Evolutionary conservation across 2,888 invertebrate genomes (phyloP).

Genomic region (Latrodectus elegans): DNA sequence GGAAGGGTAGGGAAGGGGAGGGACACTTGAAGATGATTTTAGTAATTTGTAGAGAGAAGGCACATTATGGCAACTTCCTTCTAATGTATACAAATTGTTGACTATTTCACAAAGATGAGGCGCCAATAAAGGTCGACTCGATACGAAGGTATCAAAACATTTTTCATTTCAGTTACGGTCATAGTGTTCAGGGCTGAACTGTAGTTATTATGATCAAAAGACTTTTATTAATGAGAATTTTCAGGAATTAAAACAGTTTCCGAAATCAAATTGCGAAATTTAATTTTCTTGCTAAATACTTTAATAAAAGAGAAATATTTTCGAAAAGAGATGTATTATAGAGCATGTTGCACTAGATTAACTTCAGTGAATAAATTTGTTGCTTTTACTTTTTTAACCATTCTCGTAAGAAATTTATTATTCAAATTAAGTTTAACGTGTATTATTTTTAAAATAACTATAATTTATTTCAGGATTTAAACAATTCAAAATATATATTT

Average conservation of each 20-base stretch:
- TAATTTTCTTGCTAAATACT: background rate
- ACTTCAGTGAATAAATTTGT: no score
- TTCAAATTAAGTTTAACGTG: no score
- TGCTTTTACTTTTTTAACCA: no score
- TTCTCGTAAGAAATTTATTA: no score
- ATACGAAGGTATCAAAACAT: background rate
- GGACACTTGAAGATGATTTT: background rate
- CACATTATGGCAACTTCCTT: background rate
- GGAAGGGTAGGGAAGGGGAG: background rate
- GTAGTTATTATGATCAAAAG: background rate
- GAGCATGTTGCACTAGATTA: no score
- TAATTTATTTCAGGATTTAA: no score
- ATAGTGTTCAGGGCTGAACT: background rate
- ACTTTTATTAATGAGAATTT: background rate
- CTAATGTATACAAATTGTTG: conserved; percentile 1
- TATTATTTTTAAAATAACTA: no score
- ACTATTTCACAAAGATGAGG: background rate
- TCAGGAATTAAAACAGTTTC: background rate
- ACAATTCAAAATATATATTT: no score
- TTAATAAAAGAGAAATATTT: no score
- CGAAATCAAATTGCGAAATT: background rate
- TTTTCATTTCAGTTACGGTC: background rate
- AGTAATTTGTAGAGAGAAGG: background rate
- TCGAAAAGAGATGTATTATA: no score
- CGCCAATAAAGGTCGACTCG: background rate